Evolutionary conservation across 2,888 invertebrate genomes (phyloP).

Genomic region (Hedya salicella): DNA sequence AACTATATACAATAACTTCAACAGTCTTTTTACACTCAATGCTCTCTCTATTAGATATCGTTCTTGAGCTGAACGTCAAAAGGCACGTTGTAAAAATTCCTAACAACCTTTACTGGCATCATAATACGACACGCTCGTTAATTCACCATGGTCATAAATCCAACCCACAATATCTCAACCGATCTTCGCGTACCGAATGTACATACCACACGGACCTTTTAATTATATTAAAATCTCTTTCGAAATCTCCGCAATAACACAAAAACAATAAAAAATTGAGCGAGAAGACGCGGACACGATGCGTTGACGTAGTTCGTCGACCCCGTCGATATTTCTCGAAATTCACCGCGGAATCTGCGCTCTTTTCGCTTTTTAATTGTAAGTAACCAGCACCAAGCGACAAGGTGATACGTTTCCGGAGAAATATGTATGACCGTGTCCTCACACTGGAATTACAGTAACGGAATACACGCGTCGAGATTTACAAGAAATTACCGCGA

Average conservation of each 20-base stretch:
- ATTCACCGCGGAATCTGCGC: conserved; percentile 79
- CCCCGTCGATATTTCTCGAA: conserved; percentile 84
- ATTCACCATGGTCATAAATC: conserved; percentile 37
- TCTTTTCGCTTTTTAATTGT: conserved; percentile 84
- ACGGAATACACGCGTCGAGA: conserved; percentile 76
- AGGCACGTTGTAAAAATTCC: not conserved
- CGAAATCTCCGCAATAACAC: conserved; percentile 68
- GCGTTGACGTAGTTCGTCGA: conserved; percentile 80
- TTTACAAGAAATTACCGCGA: conserved; percentile 67
- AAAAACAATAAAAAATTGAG: conserved; percentile 71
- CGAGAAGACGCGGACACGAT: conserved; percentile 77
- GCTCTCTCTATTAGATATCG: not conserved
- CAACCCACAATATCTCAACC: conserved; percentile 39
- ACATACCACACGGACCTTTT: conserved; percentile 41
- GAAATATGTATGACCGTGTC: conserved; percentile 71
- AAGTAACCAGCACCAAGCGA: conserved; percentile 76
- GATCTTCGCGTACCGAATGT: conserved; percentile 39
- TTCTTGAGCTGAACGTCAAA: not conserved
- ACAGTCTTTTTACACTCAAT: not conserved
- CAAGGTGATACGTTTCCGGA: conserved; percentile 80
- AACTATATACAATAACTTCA: too few relatives aligned
- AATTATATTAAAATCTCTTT: conserved; percentile 58
- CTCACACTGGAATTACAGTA: conserved; percentile 73
- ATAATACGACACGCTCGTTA: conserved; percentile 42
- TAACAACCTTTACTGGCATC: conserved; percentile 18